A percentile compares a stretch with the other conserved stretches of the same genome.
Evolutionary conservation across 2,797 vertebrate species (phyloP).

Genomic region (Cryptoblepharus egeriae): DNA sequence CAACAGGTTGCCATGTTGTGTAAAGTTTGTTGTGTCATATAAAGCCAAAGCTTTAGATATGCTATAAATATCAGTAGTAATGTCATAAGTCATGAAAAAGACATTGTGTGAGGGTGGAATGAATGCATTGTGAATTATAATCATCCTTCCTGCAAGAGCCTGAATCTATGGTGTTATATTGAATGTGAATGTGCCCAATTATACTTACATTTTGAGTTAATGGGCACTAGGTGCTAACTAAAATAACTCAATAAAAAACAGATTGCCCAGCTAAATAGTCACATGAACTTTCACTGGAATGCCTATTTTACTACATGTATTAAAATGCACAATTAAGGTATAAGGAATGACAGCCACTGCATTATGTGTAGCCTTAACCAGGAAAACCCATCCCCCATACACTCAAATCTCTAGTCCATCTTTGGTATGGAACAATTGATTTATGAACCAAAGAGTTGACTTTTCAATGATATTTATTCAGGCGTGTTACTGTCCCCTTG

Average conservation of each 20-base stretch:
- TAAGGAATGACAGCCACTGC: not conserved
- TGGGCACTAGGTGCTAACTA: constrained; percentile 32
- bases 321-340: constrained; percentile 29
- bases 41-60: constrained; percentile 28
- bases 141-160: not conserved
- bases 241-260: constrained; percentile 30
- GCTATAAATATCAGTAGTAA: constrained; percentile 33
- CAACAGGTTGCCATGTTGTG: not conserved
- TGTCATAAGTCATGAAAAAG: constrained; percentile 40
- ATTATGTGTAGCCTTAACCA: not conserved
- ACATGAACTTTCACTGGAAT: constrained; percentile 40
- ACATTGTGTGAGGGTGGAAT: constrained; percentile 12
- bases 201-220: constrained; percentile 23
- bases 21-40: constrained; percentile 26
- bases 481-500: not conserved
- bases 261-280: constrained; percentile 34
- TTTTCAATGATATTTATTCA: not conserved
- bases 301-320: constrained; percentile 37
- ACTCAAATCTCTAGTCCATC: not conserved
- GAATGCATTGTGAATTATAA: not conserved
- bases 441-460: not conserved
- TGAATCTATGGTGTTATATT: constrained; percentile 10
- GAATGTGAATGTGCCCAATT: constrained; percentile 21
- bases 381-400: not conserved
- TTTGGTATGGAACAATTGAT: not conserved